Evolutionary conservation across 2,888 invertebrate genomes (phyloP).

Genomic region (Cataglyphis livida): DNA sequence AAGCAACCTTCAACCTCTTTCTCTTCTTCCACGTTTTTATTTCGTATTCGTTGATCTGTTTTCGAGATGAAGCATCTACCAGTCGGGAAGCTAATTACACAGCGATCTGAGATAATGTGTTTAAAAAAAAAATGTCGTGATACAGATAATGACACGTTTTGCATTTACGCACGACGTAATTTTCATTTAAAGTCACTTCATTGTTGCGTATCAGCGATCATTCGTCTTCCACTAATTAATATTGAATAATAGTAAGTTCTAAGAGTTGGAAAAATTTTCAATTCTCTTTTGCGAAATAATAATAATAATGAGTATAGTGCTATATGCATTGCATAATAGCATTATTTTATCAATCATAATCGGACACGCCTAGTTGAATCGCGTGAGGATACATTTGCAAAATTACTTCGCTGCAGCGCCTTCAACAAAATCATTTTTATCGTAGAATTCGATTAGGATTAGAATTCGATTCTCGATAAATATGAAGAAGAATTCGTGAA

Average conservation of each 20-base stretch:
- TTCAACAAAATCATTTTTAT: neutral
- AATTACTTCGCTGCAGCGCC: neutral
- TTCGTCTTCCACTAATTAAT: neutral
- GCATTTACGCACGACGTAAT: neutral
- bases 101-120: slow-evolving; percentile 54
- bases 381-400: slow-evolving; percentile 1
- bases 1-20: neutral
- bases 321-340: neutral
- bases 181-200: neutral
- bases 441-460: neutral
- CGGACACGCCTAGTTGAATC: slow-evolving; percentile 25
- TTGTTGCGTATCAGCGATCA: neutral
- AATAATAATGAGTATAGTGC: neutral
- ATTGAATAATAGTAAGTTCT: neutral
- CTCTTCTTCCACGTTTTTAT: neutral
- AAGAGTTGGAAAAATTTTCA: neutral
- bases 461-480: neutral
- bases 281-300: neutral
- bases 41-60: neutral
- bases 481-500: neutral
- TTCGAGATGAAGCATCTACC: slow-evolving; percentile 16
- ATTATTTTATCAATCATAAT: slow-evolving; percentile 17
- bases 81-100: slow-evolving; percentile 60
- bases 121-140: slow-evolving; percentile 38
- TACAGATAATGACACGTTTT: slow-evolving; percentile 32